Conservation (phyloP, 1,140 invertebrate genomes). For the Trinorchestia longiramus region DNA sequence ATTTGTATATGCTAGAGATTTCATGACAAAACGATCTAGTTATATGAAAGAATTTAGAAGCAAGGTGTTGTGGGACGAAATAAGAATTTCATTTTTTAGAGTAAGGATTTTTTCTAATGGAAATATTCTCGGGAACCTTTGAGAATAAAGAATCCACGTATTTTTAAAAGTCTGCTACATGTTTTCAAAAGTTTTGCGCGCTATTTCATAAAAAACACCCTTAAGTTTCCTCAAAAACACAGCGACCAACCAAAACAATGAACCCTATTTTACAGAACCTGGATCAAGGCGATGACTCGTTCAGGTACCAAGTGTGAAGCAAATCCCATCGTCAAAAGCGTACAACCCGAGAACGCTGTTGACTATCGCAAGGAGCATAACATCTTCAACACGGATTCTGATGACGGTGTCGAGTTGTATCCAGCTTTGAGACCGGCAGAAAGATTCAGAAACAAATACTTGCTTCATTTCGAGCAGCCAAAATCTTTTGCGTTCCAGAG, state of each 20-base stretch:
- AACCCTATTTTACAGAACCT: neutral
- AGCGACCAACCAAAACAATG: neutral
- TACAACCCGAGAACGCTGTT: neutral
- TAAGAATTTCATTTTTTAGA: too few species aligned
- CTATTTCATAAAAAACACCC: too few species aligned
- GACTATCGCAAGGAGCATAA: neutral
- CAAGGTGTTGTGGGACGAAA: too few species aligned
- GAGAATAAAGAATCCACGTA: too few species aligned
- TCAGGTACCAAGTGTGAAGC: neutral
- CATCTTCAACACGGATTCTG: neutral
- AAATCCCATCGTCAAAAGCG: neutral
- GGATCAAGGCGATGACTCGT: constrained; percentile 22
- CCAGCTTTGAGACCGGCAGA: neutral
- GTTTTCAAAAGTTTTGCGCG: too few species aligned
- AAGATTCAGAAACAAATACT: neutral
- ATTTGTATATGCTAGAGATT: too few species aligned
- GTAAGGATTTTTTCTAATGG: too few species aligned
- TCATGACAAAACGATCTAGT: too few species aligned
- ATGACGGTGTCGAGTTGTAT: neutral
- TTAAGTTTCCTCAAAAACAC: neutral
- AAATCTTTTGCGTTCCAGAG: neutral
- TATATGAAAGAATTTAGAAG: too few species aligned
- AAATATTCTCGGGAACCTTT: too few species aligned
- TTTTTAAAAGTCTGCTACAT: too few species aligned
- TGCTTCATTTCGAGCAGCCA: neutral